Evolutionary conservation across 2,888 invertebrate genomes (phyloP).

Genomic region (Pseudococcus jackbeardsleyi): DNA sequence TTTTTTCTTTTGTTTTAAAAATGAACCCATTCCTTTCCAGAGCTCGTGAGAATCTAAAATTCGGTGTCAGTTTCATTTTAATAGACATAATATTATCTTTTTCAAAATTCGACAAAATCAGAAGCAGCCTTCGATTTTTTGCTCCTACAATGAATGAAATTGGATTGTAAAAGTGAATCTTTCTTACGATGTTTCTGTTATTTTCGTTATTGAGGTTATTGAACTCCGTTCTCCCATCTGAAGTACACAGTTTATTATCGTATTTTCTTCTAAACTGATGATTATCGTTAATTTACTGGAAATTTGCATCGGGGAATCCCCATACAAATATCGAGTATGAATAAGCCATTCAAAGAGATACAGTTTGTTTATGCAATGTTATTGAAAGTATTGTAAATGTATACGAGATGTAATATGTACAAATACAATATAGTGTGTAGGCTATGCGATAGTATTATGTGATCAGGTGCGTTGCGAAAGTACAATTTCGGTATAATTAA

Average conservation of each 20-base stretch:
- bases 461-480: slow-evolving; percentile 44
- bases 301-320: neutral
- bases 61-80: too few relatives aligned
- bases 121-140: too few relatives aligned
- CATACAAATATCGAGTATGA: neutral
- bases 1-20: too few relatives aligned
- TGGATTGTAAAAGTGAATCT: too few relatives aligned
- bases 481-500: slow-evolving; percentile 33
- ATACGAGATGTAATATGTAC: too few relatives aligned
- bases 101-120: too few relatives aligned
- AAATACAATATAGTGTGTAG: neutral
- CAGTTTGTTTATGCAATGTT: neutral
- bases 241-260: neutral
- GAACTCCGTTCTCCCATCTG: neutral
- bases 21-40: too few relatives aligned
- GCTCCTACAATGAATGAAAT: too few relatives aligned
- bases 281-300: neutral
- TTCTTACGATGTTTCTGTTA: too few relatives aligned
- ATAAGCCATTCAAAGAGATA: neutral
- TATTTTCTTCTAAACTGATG: neutral
- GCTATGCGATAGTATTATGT: neutral
- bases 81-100: too few relatives aligned
- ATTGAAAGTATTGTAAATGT: neutral
- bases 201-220: neutral
- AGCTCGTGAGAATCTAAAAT: too few relatives aligned